phyloP scores from a whole-genome alignment of 1,140 invertebrate genomes.

The Euura lappo region DNA sequence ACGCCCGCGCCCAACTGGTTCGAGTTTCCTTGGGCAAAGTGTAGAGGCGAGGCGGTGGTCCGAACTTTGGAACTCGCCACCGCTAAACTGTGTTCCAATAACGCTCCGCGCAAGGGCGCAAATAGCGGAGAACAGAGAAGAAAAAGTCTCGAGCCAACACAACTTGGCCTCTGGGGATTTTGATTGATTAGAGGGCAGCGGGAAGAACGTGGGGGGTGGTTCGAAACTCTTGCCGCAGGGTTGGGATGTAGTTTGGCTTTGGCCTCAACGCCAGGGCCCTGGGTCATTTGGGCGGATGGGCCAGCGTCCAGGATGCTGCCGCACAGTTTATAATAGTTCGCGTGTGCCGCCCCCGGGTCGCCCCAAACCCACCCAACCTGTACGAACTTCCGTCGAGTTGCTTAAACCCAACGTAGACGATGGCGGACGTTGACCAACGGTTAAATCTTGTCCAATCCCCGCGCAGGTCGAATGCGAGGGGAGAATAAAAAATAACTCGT shows the following conservation, averaged over 20 bases:
- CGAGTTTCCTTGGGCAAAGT: too few relatives aligned
- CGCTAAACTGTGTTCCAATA: too few relatives aligned
- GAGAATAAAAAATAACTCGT: too few relatives aligned
- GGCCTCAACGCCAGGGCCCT: conserved; percentile 30
- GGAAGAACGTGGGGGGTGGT: neutral
- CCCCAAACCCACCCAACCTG: conserved; percentile 49
- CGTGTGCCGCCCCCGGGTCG: conserved; percentile 35
- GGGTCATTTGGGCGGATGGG: conserved; percentile 28
- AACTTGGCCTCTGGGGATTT: conserved; percentile 47
- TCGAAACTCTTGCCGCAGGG: conserved; percentile 19
- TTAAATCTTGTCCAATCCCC: neutral
- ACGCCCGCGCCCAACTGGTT: too few relatives aligned
- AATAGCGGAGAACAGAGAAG: neutral
- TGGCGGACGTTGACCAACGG: neutral
- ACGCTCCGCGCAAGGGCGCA: too few relatives aligned
- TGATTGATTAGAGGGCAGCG: conserved; percentile 60
- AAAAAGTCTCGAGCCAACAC: neutral
- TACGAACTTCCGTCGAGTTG: conserved; percentile 57
- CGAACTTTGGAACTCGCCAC: too few relatives aligned
- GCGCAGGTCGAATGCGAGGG: too few relatives aligned
- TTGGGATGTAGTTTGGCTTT: conserved; percentile 49
- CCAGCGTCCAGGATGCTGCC: conserved; percentile 33
- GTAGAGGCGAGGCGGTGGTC: too few relatives aligned
- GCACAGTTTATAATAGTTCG: conserved; percentile 64
- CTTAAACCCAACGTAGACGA: conserved; percentile 56